Conservation (phyloP, 1,140 invertebrate genomes). For the Planococcus citri region DNA sequence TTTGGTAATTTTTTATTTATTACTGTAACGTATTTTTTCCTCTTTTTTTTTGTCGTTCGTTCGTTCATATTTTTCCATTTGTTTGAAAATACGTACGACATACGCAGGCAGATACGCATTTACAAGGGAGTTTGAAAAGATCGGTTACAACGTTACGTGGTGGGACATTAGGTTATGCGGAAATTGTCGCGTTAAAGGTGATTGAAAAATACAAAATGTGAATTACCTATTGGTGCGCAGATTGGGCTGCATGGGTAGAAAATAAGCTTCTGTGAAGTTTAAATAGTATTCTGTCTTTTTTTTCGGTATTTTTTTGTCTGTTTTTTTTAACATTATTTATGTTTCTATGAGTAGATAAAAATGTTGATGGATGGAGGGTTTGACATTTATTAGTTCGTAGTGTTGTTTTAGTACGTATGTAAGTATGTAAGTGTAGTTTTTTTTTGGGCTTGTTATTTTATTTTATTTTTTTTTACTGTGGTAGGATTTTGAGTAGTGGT, state of each 20-base stretch:
- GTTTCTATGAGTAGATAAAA: neutral
- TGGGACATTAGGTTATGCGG: constrained; percentile 75
- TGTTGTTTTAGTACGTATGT: too few species aligned
- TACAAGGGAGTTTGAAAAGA: constrained; percentile 68
- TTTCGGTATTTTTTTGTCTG: neutral
- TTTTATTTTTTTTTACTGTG: too few species aligned
- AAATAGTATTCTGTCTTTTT: too few species aligned
- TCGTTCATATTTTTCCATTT: neutral
- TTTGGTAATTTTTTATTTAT: too few species aligned
- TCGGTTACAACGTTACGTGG: constrained; percentile 79
- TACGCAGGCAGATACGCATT: constrained; percentile 14
- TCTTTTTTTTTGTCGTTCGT: neutral
- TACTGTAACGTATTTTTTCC: too few species aligned
- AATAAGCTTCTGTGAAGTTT: neutral
- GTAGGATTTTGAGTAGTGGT: too few species aligned
- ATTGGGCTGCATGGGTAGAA: constrained; percentile 16
- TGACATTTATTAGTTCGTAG: too few species aligned
- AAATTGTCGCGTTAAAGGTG: constrained; percentile 93
- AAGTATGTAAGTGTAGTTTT: too few species aligned
- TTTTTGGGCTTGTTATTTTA: too few species aligned
- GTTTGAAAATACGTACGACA: neutral
- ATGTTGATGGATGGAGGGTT: too few species aligned
- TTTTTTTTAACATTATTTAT: neutral
- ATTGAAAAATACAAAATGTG: constrained; percentile 28
- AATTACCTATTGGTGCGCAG: constrained; percentile 14